Conservation (phyloP, 2,113 vertebrate genomes). For the Cacatua alba region DNA sequence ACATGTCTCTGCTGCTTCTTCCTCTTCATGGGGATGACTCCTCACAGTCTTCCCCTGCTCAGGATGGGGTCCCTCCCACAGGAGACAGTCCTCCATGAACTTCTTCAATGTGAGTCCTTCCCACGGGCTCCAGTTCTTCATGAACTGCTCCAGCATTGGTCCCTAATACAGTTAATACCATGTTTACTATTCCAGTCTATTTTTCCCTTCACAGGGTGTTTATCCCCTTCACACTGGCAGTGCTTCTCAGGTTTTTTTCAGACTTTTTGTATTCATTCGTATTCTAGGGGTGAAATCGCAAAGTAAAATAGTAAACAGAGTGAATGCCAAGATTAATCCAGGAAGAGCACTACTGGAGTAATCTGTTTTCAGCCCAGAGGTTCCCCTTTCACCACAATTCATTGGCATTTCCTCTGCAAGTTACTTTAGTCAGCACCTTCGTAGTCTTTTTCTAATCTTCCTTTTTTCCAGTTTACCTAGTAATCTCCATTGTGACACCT, state of each 20-base stretch:
- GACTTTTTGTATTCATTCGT: not conserved
- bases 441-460: not conserved
- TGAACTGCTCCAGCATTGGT: not conserved
- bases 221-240: not conserved
- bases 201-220: not conserved
- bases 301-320: not conserved
- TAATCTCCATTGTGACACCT: conserved; percentile 32
- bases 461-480: not conserved
- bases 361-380: not conserved
- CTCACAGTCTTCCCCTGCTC: not conserved
- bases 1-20: not conserved
- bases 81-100: not conserved
- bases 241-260: not conserved
- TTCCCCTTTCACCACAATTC: not conserved
- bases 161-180: not conserved
- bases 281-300: not conserved
- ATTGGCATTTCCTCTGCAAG: not conserved
- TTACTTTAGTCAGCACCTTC: not conserved
- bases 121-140: not conserved
- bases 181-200: not conserved
- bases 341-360: not conserved
- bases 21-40: not conserved
- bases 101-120: not conserved
- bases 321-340: not conserved
- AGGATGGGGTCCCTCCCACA: not conserved